Percentiles rank a stretch among this genome's conserved stretches.
Conservation (phyloP, 2,797 vertebrate species). For the Amblyopsis hoosieri region DNA sequence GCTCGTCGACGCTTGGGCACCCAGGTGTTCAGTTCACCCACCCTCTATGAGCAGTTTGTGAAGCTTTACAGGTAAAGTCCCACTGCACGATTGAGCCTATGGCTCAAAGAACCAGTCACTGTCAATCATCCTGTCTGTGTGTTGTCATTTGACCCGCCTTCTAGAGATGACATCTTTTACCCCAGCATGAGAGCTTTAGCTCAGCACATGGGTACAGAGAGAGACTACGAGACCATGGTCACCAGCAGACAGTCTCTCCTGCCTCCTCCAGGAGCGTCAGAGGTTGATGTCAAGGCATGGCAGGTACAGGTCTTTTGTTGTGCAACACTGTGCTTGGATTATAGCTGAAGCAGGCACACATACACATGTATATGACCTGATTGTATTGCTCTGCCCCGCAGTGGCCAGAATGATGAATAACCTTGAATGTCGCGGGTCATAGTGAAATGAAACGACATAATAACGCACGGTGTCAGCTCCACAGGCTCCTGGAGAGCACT, state of each 20-base stretch:
- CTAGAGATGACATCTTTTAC: constrained; percentile 71
- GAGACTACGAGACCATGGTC: constrained; percentile 65
- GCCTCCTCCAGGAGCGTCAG: constrained; percentile 70
- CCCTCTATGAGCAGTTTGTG: constrained; percentile 65
- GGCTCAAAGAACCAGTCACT: neutral
- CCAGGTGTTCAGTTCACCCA: constrained; percentile 46
- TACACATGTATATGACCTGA: too few relatives aligned
- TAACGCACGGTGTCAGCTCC: constrained; percentile 62
- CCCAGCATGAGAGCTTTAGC: constrained; percentile 74
- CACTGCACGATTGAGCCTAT: neutral
- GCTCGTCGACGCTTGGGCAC: constrained; percentile 56
- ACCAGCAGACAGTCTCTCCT: constrained; percentile 63
- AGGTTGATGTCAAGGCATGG: constrained; percentile 73
- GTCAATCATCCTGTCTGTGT: neutral
- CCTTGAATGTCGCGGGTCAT: neutral
- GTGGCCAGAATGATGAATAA: too few relatives aligned
- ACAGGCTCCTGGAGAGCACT: constrained; percentile 80
- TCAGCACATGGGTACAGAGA: constrained; percentile 62
- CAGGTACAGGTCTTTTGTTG: constrained; percentile 64
- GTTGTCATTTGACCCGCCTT: constrained; percentile 3
- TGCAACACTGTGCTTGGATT: too few relatives aligned
- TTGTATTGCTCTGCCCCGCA: too few relatives aligned
- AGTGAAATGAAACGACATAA: neutral
- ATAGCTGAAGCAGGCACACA: too few relatives aligned
- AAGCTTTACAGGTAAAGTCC: constrained; percentile 70